A percentile compares a stretch with the other conserved stretches of the same genome.
Conservation (phyloP, 2,113 vertebrate species). For the Chrysemys picta region DNA sequence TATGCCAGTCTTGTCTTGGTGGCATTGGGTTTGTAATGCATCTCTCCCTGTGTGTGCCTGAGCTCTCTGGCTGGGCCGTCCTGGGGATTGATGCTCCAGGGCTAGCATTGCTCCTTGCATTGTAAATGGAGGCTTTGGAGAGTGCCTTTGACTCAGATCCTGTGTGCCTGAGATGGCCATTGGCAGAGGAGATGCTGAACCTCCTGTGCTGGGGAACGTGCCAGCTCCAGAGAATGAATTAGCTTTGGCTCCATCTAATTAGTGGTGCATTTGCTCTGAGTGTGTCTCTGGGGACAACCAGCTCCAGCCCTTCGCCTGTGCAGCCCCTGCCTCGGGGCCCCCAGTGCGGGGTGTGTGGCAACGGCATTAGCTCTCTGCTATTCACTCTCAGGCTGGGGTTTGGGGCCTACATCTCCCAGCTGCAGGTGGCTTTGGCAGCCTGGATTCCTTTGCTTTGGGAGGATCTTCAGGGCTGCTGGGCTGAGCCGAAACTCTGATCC, state of each 20-base stretch:
- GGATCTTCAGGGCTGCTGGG: not conserved
- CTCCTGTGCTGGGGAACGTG: not conserved
- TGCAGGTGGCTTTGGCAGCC: not conserved
- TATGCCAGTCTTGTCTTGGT: too few species aligned
- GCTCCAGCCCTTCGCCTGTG: not conserved
- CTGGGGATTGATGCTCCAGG: not conserved
- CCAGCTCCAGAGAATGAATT: not conserved
- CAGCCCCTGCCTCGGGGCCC: not conserved
- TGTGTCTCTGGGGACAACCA: not conserved
- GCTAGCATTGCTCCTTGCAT: not conserved
- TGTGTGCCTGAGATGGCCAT: not conserved
- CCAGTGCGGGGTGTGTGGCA: not conserved
- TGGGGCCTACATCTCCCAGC: not conserved
- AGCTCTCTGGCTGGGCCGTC: not conserved
- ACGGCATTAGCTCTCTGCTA: not conserved
- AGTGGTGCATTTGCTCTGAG: not conserved
- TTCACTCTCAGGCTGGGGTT: not conserved
- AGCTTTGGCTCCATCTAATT: not conserved
- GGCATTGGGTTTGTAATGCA: not conserved
- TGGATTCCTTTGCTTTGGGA: not conserved
- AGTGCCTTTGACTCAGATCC: not conserved
- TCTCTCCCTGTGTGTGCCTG: not conserved
- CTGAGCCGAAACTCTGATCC: not conserved
- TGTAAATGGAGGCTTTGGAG: not conserved
- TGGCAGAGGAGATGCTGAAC: not conserved